These are phyloP conservation scores for Agapornis canus DNA, from an alignment of 2,797 vertebrate species.

Conservation along the genomic window DNA sequence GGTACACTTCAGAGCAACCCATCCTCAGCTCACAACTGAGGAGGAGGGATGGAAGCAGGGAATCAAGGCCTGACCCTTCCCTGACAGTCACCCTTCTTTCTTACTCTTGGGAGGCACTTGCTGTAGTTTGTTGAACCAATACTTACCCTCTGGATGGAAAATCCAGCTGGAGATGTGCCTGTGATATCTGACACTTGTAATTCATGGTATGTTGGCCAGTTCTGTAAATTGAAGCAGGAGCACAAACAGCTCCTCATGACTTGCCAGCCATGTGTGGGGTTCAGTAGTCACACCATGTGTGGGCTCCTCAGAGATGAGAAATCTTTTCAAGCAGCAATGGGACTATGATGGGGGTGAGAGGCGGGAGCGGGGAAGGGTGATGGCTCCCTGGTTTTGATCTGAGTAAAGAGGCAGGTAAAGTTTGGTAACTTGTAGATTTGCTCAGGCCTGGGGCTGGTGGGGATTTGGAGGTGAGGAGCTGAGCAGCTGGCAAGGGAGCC, in stretches of 20 bases:
- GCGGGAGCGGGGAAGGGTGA: background rate
- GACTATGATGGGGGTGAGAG: background rate
- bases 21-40: background rate
- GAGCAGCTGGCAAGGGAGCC: background rate
- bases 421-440: background rate
- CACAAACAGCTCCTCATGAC: conserved; percentile 13
- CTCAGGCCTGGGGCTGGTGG: background rate
- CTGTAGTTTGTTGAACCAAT: background rate
- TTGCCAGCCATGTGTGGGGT: conserved; percentile 23
- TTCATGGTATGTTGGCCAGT: background rate
- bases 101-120: conserved; percentile 12
- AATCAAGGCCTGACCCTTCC: background rate
- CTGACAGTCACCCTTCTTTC: background rate
- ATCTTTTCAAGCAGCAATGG: background rate
- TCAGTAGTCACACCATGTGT: conserved; percentile 32
- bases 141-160: conserved; percentile 26
- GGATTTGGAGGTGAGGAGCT: background rate
- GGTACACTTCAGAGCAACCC: background rate
- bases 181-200: conserved; percentile 58
- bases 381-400: background rate
- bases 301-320: background rate
- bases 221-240: conserved; percentile 2
- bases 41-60: background rate
- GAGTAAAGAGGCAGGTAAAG: background rate
- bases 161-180: conserved; percentile 56